Evolutionary conservation across 2,113 vertebrate genomes (phyloP), one percentile per base, ranked within the genome.

Genomic region (Cavia aperea): DNA sequence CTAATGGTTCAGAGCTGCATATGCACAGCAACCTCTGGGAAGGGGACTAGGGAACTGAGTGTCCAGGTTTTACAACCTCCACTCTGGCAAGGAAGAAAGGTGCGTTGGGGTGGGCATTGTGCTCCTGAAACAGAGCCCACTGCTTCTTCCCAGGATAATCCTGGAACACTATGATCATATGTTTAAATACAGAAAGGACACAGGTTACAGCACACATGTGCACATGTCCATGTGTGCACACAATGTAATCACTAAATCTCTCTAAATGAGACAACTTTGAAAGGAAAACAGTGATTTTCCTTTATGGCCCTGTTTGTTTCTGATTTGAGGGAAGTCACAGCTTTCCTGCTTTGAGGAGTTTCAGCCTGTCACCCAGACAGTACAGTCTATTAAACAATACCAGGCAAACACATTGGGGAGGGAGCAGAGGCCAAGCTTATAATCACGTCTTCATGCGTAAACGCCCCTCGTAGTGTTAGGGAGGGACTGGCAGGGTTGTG

Each of bases 401-500:
- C n/a, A 60, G 43, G 43, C 10, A 2, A 49, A 31, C 0, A 0
- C 11, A 49, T 39, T 0, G 26, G 13, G 82, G 56, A 6, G n/a
- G 79, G 43, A 7, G 1, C 12, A 1, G 5, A 5, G 39, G n/a
- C 75, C 81, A 29, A 10, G 9, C 43, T 43, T 13, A 1, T 4
- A 16, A 19, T 46, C 75, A 23, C 19, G 31, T 26, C 4, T 8
- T 0, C 6, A 58, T 26, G 63, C 6, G 54, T 24, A 77, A 90
- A 29, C n/a, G 9, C 0, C 11, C 36, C 29, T 39, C 11, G 0
- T 5, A 21, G 51, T 2, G 8, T 8, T 4, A 23, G 19, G 18
- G 18, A 49, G 51, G 10, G 10, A 18, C 2, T 0, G 0, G 0
- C 31, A 24, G 8, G 8, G 62, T 4, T 0, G 11, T 2, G n/a